Conservation (phyloP, 2,113 vertebrate genomes). For the Ictalurus punctatus region DNA sequence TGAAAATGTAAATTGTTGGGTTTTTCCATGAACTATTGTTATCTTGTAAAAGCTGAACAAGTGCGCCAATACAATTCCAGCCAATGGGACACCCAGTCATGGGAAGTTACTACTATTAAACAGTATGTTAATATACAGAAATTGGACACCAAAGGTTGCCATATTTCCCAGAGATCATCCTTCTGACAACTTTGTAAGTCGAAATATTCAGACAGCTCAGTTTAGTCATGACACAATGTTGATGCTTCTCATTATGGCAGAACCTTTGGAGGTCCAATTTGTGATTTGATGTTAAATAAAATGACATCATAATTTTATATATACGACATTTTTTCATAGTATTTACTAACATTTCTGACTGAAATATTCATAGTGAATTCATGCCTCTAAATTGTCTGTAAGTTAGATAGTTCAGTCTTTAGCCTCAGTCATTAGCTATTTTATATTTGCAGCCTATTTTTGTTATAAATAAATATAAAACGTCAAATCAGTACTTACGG, state of each 20-base stretch:
- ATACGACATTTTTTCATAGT: neutral
- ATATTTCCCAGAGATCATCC: neutral
- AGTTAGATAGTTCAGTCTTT: neutral
- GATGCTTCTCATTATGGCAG: neutral
- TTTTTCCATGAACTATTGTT: neutral
- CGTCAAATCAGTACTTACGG: neutral
- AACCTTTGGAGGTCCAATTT: neutral
- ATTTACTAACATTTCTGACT: neutral
- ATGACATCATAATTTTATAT: neutral
- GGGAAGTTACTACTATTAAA: neutral
- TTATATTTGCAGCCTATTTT: neutral
- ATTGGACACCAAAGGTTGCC: neutral
- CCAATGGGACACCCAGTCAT: neutral
- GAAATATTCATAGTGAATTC: neutral
- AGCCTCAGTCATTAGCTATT: neutral
- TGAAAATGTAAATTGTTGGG: neutral
- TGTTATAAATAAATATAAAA: neutral
- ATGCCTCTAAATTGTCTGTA: neutral
- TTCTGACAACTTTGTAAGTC: neutral
- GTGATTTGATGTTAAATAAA: neutral
- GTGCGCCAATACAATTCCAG: neutral
- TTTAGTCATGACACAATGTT: neutral
- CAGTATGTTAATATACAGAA: neutral
- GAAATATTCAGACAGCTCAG: neutral
- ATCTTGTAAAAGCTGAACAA: neutral